These are phyloP conservation scores for Thera britannica DNA, from an alignment of 2,888 invertebrate genomes.

Conservation along the genomic window DNA sequence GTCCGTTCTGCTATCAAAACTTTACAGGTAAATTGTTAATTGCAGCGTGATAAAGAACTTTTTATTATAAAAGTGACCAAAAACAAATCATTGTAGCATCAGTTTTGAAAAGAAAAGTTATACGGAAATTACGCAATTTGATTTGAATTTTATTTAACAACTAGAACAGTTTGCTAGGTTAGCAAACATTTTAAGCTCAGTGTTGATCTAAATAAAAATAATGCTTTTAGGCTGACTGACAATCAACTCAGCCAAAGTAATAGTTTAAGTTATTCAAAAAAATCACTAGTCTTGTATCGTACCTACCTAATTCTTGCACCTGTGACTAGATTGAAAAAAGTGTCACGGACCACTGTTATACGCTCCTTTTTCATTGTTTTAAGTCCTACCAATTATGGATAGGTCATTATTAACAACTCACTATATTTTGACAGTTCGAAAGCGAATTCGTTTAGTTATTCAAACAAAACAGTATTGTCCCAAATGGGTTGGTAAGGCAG, in stretches of 20 bases:
- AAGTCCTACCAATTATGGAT: slow-evolving; percentile 35
- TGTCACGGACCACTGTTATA: slow-evolving; percentile 65
- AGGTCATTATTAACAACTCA: background rate
- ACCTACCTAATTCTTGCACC: background rate
- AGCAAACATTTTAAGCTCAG: background rate
- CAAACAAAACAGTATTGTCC: too few relatives aligned
- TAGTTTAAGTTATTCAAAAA: too few relatives aligned
- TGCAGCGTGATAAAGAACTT: too few relatives aligned
- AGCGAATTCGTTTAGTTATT: too few relatives aligned
- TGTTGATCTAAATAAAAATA: background rate
- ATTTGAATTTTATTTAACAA: slow-evolving; percentile 49
- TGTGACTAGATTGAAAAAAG: slow-evolving; percentile 44
- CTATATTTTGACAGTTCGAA: background rate
- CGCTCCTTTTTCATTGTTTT: slow-evolving; percentile 57
- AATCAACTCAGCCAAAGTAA: too few relatives aligned
- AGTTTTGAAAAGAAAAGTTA: slow-evolving; percentile 40
- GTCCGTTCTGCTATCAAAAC: too few relatives aligned
- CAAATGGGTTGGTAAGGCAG: too few relatives aligned
- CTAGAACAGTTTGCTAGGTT: slow-evolving; percentile 35
- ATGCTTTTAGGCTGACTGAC: background rate
- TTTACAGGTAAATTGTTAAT: too few relatives aligned
- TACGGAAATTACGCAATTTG: slow-evolving; percentile 32
- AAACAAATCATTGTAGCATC: slow-evolving; percentile 7
- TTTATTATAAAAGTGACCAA: too few relatives aligned
- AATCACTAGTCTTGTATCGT: too few relatives aligned